phyloP scores from a whole-genome alignment of 2,888 invertebrate genomes.

The Ptychoptera albimana region DNA sequence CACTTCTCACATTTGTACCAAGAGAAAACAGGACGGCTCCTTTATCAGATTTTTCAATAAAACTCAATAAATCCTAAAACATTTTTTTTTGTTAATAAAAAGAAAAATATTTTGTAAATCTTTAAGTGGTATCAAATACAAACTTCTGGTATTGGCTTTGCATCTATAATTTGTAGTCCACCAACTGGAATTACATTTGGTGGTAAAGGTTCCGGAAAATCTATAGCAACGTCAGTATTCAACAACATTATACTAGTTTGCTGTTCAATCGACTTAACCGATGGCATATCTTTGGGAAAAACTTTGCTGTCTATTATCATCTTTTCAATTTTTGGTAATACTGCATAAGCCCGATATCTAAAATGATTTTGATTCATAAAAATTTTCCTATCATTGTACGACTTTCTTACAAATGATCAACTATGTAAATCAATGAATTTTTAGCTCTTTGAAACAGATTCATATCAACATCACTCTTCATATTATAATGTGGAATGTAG shows the following conservation, averaged over 20 bases:
- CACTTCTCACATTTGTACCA: constrained; percentile 19
- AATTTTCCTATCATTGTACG: background rate
- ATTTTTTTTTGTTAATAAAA: background rate
- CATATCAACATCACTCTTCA: background rate
- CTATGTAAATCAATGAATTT: background rate
- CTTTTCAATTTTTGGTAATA: background rate
- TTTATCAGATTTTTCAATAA: constrained; percentile 17
- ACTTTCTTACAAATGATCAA: background rate
- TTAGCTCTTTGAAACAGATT: background rate
- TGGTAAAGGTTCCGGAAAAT: constrained; percentile 10
- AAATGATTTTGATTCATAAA: too few species aligned
- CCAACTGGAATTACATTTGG: constrained; percentile 13
- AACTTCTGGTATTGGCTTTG: constrained; percentile 11
- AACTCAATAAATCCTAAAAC: constrained; percentile 15
- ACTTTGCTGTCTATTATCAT: background rate
- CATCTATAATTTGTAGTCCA: constrained; percentile 12
- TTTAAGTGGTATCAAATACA: background rate
- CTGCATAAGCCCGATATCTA: background rate
- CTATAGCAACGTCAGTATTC: constrained; percentile 10
- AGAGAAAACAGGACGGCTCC: constrained; percentile 24
- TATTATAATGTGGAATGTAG: constrained; percentile 12
- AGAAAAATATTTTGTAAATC: too few species aligned
- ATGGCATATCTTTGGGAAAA: background rate
- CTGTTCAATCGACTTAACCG: constrained; percentile 2
- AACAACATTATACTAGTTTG: constrained; percentile 8